A percentile compares a stretch with the other conserved stretches of the same genome.
phyloP scores from a whole-genome alignment of 2,113 vertebrate genomes.

The Micromys minutus region DNA sequence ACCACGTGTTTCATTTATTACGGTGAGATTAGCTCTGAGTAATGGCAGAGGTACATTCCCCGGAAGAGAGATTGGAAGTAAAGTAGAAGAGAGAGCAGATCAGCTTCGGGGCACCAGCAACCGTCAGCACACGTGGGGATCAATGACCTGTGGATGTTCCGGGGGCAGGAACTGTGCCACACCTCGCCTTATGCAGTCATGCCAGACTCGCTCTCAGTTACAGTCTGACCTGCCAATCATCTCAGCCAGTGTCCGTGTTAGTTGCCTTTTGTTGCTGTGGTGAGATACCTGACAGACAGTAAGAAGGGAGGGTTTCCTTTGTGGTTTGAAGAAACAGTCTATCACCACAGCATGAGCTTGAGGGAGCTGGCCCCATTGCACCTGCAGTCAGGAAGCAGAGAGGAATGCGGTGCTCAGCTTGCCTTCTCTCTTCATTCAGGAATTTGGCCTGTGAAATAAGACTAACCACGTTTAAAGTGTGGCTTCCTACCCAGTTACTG shows the following conservation, averaged over 20 bases:
- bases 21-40: too few species aligned
- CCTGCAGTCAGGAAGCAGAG: not conserved
- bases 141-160: too few species aligned
- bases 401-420: not conserved
- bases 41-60: too few species aligned
- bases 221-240: not conserved
- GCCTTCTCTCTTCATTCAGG: not conserved
- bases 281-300: not conserved
- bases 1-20: too few species aligned
- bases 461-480: not conserved
- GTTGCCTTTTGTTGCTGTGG: not conserved
- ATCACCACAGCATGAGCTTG: rapidly evolving
- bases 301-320: not conserved
- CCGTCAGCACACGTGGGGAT: too few species aligned
- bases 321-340: not conserved
- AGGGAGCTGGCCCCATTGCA: not conserved
- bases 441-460: not conserved
- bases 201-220: not conserved
- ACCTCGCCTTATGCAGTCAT: too few species aligned
- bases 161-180: too few species aligned
- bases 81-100: too few species aligned
- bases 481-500: too few species aligned
- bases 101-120: too few species aligned
- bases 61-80: too few species aligned
- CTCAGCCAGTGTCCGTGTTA: not conserved